Evolutionary conservation across 2,888 invertebrate species (phyloP).

Genomic region (Lysandra bellargus): DNA sequence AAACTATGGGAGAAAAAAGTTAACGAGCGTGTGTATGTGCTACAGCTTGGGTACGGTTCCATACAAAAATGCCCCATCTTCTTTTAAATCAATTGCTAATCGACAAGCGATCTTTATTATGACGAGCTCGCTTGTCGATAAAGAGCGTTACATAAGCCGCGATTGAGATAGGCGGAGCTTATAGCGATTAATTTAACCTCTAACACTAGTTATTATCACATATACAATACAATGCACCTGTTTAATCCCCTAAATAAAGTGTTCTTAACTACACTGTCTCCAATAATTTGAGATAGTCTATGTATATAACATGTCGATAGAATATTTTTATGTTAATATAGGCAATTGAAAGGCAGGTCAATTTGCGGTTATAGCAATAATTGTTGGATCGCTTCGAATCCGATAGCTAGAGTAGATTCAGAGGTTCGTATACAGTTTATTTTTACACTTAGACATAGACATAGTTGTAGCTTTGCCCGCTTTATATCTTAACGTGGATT

Average conservation of each 20-base stretch:
- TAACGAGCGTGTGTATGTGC: too few species aligned
- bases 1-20: too few species aligned
- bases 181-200: conserved; percentile 9
- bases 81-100: neutral
- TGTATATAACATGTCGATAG: conserved; percentile 11
- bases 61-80: too few species aligned
- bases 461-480: conserved; percentile 7
- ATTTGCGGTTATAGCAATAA: conserved; percentile 14
- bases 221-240: conserved; percentile 11
- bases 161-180: conserved; percentile 8
- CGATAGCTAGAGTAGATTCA: conserved; percentile 8
- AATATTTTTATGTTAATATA: conserved; percentile 19
- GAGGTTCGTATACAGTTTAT: conserved; percentile 19
- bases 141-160: neutral
- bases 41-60: too few species aligned
- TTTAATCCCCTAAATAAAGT: neutral
- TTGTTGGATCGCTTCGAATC: conserved; percentile 14
- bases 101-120: neutral
- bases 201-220: neutral
- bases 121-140: neutral
- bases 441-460: conserved; percentile 26
- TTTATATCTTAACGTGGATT: neutral
- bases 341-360: neutral
- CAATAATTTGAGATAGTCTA: neutral
- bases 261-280: conserved; percentile 3